These are phyloP conservation scores for Lamprotornis superbus DNA, from an alignment of 2,113 vertebrate genomes.

Conservation along the genomic window DNA sequence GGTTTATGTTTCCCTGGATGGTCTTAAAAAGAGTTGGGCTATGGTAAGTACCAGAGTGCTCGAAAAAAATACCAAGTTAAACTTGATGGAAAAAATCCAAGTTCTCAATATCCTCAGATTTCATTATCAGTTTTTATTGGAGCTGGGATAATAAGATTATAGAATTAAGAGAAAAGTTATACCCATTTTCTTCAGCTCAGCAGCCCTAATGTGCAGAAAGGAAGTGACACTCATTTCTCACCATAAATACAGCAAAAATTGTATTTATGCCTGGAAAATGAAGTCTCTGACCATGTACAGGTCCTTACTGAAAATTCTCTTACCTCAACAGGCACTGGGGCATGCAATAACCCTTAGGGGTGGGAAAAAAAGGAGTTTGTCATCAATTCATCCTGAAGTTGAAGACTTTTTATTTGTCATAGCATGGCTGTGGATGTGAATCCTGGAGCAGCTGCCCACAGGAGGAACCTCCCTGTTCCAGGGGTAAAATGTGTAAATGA, in stretches of 20 bases:
- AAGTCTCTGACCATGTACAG: neutral
- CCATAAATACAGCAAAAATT: neutral
- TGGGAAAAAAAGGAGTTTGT: neutral
- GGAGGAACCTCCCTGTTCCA: neutral
- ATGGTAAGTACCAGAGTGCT: slow-evolving; percentile 61
- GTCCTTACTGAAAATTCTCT: neutral
- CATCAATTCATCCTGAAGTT: neutral
- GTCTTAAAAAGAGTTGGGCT: slow-evolving; percentile 61
- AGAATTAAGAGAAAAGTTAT: slow-evolving; percentile 59
- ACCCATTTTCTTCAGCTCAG: slow-evolving; percentile 42
- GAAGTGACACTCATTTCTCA: slow-evolving; percentile 18
- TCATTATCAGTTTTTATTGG: slow-evolving; percentile 46
- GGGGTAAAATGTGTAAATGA: too few relatives aligned
- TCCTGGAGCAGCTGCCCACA: neutral
- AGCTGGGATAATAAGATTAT: slow-evolving; percentile 54
- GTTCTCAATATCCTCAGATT: slow-evolving; percentile 46
- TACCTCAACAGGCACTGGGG: neutral
- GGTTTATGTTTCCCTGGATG: slow-evolving; percentile 71
- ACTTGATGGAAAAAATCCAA: slow-evolving; percentile 43
- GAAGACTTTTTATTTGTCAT: neutral
- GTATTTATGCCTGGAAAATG: neutral
- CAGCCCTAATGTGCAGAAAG: neutral
- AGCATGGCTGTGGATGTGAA: neutral
- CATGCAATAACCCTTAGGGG: neutral
- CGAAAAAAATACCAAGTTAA: slow-evolving; percentile 36